These are phyloP conservation scores for Hippocampus kuda DNA, from an alignment of 2,797 vertebrate species.

Conservation along the genomic window DNA sequence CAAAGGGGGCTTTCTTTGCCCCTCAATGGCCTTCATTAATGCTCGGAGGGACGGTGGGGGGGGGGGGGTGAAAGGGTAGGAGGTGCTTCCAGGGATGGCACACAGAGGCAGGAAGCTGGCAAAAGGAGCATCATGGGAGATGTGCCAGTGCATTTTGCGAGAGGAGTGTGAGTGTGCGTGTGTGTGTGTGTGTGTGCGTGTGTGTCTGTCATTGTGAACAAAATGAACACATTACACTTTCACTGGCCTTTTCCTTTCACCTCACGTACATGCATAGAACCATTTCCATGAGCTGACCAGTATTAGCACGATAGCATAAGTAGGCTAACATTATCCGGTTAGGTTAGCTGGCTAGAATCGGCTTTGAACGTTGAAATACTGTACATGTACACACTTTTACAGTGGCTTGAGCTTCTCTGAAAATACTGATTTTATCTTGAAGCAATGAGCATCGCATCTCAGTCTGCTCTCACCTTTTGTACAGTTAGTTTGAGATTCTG, in stretches of 20 bases:
- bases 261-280: background rate
- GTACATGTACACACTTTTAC: too few species aligned
- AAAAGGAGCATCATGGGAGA: conserved; percentile 58
- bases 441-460: too few species aligned
- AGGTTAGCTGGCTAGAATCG: background rate
- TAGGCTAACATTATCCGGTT: background rate
- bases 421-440: too few species aligned
- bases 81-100: conserved; percentile 39
- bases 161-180: conserved; percentile 43
- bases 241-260: conserved; percentile 18
- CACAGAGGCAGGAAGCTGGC: conserved; percentile 73
- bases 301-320: background rate
- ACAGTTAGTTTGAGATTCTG: too few species aligned
- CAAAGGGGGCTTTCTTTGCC: conserved; percentile 69
- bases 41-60: conserved; percentile 62
- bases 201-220: conserved; percentile 39
- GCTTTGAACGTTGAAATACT: too few species aligned
- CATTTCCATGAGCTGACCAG: background rate
- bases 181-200: conserved; percentile 21
- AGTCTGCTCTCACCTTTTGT: too few species aligned
- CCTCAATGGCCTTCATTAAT: conserved; percentile 72
- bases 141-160: conserved; percentile 42
- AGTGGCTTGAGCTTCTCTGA: too few species aligned
- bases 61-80: conserved; percentile 48
- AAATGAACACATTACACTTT: conserved; percentile 37